These are phyloP conservation scores for Microctenopoma lineatum DNA, from an alignment of 2,797 vertebrate genomes.

Conservation along the genomic window DNA sequence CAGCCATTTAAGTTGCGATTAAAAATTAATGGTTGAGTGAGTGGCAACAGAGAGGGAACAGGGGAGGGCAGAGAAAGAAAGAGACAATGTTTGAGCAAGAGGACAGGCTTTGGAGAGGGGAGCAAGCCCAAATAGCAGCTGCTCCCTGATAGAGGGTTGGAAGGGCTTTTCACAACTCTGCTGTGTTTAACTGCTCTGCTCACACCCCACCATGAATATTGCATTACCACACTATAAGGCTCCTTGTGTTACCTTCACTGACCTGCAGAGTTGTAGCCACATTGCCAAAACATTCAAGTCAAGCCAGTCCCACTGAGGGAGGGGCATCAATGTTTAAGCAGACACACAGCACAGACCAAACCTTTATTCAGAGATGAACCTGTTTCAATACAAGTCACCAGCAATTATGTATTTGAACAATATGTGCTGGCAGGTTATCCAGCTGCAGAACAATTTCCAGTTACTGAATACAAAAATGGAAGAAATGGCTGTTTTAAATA, in stretches of 20 bases:
- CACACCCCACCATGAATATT: conserved; percentile 84
- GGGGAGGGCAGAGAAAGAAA: conserved; percentile 56
- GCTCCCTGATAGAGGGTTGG: conserved; percentile 77
- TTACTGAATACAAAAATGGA: neutral
- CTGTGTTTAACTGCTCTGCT: conserved; percentile 78
- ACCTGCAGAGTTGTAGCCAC: conserved; percentile 60
- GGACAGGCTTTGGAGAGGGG: conserved; percentile 52
- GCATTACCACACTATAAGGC: conserved; percentile 78
- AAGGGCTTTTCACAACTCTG: conserved; percentile 80
- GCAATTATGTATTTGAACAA: conserved; percentile 41
- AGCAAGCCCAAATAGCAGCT: conserved; percentile 74
- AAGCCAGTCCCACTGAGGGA: conserved; percentile 37
- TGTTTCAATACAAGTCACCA: conserved; percentile 52
- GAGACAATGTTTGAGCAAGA: conserved; percentile 64
- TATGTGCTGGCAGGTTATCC: conserved; percentile 28
- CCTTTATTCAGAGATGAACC: conserved; percentile 47
- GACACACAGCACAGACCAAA: conserved; percentile 49
- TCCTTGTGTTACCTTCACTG: conserved; percentile 74
- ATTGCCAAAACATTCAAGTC: conserved; percentile 52
- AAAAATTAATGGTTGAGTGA: conserved; percentile 86
- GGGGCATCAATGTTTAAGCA: conserved; percentile 46
- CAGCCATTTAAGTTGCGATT: conserved; percentile 87
- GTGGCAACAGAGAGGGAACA: conserved; percentile 66
- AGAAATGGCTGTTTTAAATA: conserved; percentile 1
- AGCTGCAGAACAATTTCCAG: conserved; percentile 13